These are phyloP conservation scores for Choristoneura rosaceana DNA, from an alignment of 2,888 invertebrate species.

Conservation along the genomic window DNA sequence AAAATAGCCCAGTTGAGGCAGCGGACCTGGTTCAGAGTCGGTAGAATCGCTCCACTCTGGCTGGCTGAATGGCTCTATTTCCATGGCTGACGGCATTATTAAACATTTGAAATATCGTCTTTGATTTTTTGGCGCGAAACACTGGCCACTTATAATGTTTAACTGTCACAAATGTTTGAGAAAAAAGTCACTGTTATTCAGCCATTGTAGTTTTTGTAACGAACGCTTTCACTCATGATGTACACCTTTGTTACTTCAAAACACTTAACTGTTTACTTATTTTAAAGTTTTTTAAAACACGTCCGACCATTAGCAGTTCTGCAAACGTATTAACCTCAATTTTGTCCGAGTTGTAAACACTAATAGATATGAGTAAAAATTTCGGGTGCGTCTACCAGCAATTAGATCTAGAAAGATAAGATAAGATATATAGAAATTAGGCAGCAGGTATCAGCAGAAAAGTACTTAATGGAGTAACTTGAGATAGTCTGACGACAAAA, in stretches of 20 bases:
- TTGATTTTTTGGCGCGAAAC: constrained; percentile 15
- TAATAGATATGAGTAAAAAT: constrained; percentile 54
- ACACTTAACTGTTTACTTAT: neutral
- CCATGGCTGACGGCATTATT: constrained; percentile 75
- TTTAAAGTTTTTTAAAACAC: constrained; percentile 38
- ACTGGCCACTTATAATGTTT: constrained; percentile 13
- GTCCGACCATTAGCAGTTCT: constrained; percentile 47
- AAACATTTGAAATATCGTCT: constrained; percentile 29
- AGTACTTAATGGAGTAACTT: neutral
- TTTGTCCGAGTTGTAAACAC: constrained; percentile 57
- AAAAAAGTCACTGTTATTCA: neutral
- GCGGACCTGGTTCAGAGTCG: constrained; percentile 73
- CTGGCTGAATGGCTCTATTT: constrained; percentile 74
- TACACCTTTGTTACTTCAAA: neutral
- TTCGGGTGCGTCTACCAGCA: constrained; percentile 65
- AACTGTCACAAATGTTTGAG: neutral
- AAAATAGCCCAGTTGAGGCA: constrained; percentile 86
- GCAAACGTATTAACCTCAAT: constrained; percentile 58
- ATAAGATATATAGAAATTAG: constrained; percentile 64
- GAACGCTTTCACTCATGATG: constrained; percentile 31
- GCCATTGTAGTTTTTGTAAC: constrained; percentile 7
- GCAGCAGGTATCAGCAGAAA: constrained; percentile 20
- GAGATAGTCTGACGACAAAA: neutral
- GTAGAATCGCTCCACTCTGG: constrained; percentile 82
- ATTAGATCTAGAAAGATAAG: constrained; percentile 65